Conservation (phyloP, 2,888 invertebrate genomes). For the Metellina segmentata region DNA sequence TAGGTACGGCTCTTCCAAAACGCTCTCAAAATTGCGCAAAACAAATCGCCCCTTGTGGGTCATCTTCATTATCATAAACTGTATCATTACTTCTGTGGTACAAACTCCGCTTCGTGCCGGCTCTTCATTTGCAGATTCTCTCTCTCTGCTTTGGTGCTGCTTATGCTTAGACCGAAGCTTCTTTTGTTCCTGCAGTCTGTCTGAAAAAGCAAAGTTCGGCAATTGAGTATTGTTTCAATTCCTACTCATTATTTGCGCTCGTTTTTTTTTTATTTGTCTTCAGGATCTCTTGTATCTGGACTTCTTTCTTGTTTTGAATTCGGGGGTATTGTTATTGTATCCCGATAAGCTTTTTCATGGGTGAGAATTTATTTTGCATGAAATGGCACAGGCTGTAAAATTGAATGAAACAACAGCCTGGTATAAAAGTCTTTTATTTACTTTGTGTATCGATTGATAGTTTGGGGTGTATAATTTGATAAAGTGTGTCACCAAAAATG, state of each 20-base stretch:
- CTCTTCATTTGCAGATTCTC: conserved; percentile 42
- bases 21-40: conserved; percentile 56
- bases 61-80: conserved; percentile 74
- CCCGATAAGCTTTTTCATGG: conserved; percentile 28
- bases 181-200: conserved; percentile 40
- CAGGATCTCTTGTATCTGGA: background rate
- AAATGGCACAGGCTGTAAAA: conserved; percentile 19
- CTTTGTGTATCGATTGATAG: conserved; percentile 18
- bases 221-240: conserved; percentile 59
- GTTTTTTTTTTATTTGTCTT: conserved; percentile 14
- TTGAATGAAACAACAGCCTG: conserved; percentile 13
- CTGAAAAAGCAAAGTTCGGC: conserved; percentile 51
- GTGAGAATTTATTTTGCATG: conserved; percentile 34
- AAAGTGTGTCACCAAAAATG: background rate
- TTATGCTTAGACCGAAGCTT: conserved; percentile 28
- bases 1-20: conserved; percentile 46
- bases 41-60: conserved; percentile 37
- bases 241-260: conserved; percentile 43
- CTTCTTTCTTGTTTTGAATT: conserved; percentile 17
- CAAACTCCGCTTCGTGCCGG: conserved; percentile 39
- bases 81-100: conserved; percentile 57
- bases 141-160: background rate
- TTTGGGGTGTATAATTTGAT: background rate
- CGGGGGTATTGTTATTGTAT: conserved; percentile 8
- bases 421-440: conserved; percentile 29